phyloP scores from a whole-genome alignment of 2,888 invertebrate species.

The Cabera pusaria region DNA sequence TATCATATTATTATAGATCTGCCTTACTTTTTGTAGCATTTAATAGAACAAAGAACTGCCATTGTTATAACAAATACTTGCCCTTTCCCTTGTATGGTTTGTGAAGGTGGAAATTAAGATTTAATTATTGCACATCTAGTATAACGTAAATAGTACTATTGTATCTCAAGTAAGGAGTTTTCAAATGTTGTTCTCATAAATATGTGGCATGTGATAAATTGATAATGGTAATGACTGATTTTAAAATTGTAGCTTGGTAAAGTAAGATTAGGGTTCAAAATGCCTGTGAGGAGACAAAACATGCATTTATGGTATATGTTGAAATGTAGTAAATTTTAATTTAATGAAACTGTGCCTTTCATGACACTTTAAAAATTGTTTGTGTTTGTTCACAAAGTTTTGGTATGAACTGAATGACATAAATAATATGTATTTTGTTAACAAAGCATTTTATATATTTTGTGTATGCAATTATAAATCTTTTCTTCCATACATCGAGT shows the following conservation, averaged over 20 bases:
- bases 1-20: no score
- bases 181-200: conserved; percentile 31
- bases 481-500: conserved; percentile 42
- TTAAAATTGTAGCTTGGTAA: conserved; percentile 44
- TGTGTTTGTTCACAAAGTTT: conserved; percentile 50
- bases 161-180: conserved; percentile 3
- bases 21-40: conserved; percentile 7
- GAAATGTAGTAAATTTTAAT: no score
- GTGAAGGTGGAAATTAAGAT: conserved; percentile 14
- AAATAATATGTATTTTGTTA: conserved; percentile 53
- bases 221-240: conserved; percentile 70
- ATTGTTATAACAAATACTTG: conserved; percentile 17
- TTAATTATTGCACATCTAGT: conserved; percentile 17
- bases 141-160: no score
- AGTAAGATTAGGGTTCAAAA: conserved; percentile 44
- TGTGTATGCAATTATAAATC: conserved; percentile 55
- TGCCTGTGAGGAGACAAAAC: conserved; percentile 55
- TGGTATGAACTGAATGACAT: conserved; percentile 45
- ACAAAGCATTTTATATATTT: conserved; percentile 57
- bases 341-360: conserved; percentile 60
- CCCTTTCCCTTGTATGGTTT: conserved; percentile 4
- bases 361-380: conserved; percentile 36
- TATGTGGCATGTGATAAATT: conserved; percentile 52
- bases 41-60: conserved; percentile 21
- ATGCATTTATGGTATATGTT: conserved; percentile 28